Base-by-base conservation (phyloP, 2,113 vertebrate species). In the Cisticola juncidis region DNA sequence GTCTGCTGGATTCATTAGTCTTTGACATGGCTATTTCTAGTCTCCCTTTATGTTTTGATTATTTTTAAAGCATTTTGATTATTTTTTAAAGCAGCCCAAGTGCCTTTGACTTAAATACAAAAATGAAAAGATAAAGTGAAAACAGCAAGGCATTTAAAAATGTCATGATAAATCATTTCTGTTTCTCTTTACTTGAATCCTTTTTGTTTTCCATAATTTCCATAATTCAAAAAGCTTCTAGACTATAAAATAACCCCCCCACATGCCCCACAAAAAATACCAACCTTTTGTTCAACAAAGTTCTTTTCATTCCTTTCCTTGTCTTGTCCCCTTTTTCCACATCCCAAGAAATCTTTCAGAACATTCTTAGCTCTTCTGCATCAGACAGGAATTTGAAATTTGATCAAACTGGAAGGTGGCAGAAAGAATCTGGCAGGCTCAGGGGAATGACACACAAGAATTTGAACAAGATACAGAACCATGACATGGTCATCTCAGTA, bases 1-100 rank as follows among this genome's bases (percentile, higher is more conserved):
- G 19, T 4, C 86, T 88, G 81, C 86, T 90, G 65, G 92, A 95
- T 94, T 93, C 88, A 81, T 96, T 94, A 92, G 47, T 95, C 68
- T 91, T 83, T 0, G 2, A 69, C 53, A 65, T 23, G 50, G 90
- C 56, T 88, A 79, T 93, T 80, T 94, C 54, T 57, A 35, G 58
- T 36, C 17, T 56, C 82, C 44, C 28, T 78, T 87, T 87, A 89
- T 54, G 42, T 48, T 95, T 81, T 85, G 47, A 38, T 50, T 90
- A 93, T 89, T 88, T 90, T 94, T 69, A 53, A 94, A 88, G 81
- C 92, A 86, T 48, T 95, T 81, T 85, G 47, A 38, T 50, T 90
- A 93, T 89, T 88, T 90, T 94, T 69, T n/a, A 53, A 94, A 88
- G 81, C 92, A 86, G 48, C 19, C 28, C 24, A 78, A 91, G 29